Base-by-base conservation (phyloP, 2,888 invertebrate genomes). In the Axea sp. region DNA sequence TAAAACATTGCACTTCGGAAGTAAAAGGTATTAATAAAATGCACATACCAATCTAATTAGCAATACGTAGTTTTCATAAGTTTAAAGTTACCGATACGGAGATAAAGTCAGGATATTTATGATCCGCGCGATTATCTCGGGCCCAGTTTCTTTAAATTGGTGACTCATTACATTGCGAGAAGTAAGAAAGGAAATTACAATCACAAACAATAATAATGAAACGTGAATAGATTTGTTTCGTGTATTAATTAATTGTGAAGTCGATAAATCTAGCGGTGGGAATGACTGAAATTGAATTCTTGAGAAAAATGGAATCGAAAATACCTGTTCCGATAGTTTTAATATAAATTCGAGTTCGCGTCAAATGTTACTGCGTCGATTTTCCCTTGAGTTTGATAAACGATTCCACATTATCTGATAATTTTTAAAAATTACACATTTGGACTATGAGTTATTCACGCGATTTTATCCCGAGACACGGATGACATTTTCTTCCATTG, bases 1-100 rank as follows among this genome's bases (percentile, higher is more conserved):
- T n/a, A n/a, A n/a, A n/a, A n/a, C n/a, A n/a, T n/a, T n/a, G n/a
- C n/a, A n/a, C n/a, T n/a, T n/a, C n/a, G n/a, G n/a, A n/a, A n/a
- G n/a, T 31, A 43, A 59, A 28, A 45, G 30, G 28, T 39, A 37
- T 47, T 60, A 28, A 37, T 60, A 57, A 57, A 37, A 14, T 17
- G 30, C 3, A 11, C 55, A 57, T 67, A 57, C 67, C 67, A 49
- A 67, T 57, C 57, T 67, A 67, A 67, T 67, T 67, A 67, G 67
- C 57, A 49, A 67, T 11, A 15, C 30, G 9, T 15, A 57, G 35
- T 65, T 59, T 68, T 51, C 57, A 68, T 68, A 68, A 39, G 57
- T 33, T 39, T 26, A 47, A 55, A 39, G 47, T 49, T 39, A 33
- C 35, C 19, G 65, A 65, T 65, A 64, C 17, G 8, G 41, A 57